These are phyloP conservation scores for Iphiclides podalirius DNA, from an alignment of 2,888 invertebrate species.

Conservation along the genomic window DNA sequence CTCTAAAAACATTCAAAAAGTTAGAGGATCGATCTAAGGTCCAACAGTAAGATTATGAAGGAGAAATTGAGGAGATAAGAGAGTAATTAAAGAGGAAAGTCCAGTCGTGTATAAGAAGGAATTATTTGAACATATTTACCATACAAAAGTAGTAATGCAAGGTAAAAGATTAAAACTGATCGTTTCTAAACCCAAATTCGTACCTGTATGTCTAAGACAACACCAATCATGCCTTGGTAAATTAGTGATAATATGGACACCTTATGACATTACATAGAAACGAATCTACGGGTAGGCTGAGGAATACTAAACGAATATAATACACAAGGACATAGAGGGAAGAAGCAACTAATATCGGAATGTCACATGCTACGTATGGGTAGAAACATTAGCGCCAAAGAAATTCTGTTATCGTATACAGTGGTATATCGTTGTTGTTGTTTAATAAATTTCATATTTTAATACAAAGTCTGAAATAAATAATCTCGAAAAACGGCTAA, in stretches of 20 bases:
- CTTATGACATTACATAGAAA: constrained; percentile 24
- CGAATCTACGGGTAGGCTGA: constrained; percentile 28
- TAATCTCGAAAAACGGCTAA: not conserved
- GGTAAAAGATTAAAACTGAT: too few species aligned
- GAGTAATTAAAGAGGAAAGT: too few species aligned
- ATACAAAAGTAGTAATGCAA: too few species aligned
- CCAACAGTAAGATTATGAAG: too few species aligned
- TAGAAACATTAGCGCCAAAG: constrained; percentile 43
- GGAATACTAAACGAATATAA: constrained; percentile 33
- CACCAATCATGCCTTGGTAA: constrained; percentile 28
- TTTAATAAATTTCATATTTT: not conserved
- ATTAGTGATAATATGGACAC: not conserved
- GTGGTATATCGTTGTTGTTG: too few species aligned
- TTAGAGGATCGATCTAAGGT: not conserved
- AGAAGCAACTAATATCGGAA: constrained; percentile 35
- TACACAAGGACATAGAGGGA: constrained; percentile 25
- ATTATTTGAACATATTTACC: too few species aligned
- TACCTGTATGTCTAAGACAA: constrained; percentile 21
- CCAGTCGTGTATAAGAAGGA: too few species aligned
- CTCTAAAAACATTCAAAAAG: not conserved
- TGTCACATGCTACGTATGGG: constrained; percentile 21
- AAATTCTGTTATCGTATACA: too few species aligned
- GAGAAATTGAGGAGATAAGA: too few species aligned
- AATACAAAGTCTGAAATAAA: too few species aligned
- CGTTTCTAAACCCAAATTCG: not conserved